phyloP scores from a whole-genome alignment of 2,797 vertebrate genomes.

The Argyrosomus regius region DNA sequence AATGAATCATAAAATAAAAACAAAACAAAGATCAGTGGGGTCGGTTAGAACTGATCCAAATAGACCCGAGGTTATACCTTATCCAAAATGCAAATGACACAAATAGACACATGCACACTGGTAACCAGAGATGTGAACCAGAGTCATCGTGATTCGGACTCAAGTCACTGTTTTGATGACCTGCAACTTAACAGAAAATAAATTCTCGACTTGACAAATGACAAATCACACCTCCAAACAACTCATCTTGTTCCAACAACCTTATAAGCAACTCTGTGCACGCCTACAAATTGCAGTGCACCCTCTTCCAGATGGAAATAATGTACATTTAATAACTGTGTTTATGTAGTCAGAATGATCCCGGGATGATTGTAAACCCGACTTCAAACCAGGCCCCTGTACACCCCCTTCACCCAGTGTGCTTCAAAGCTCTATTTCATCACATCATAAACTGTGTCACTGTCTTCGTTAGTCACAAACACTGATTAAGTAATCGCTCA shows the following conservation, averaged over 20 bases:
- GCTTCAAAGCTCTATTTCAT: neutral
- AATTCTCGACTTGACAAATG: too few relatives aligned
- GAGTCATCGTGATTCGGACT: too few relatives aligned
- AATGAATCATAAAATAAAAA: neutral
- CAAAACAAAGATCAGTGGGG: too few relatives aligned
- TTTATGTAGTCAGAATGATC: neutral
- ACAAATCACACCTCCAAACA: too few relatives aligned
- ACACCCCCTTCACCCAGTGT: neutral
- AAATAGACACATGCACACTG: neutral
- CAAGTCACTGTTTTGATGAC: too few relatives aligned
- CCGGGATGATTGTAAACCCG: neutral
- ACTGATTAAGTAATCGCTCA: conserved; percentile 35
- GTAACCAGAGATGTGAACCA: too few relatives aligned
- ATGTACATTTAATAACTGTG: neutral
- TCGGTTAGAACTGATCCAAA: neutral
- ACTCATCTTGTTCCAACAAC: neutral
- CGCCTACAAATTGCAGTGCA: neutral
- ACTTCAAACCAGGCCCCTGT: too few relatives aligned
- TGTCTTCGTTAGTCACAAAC: neutral
- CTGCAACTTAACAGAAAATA: too few relatives aligned
- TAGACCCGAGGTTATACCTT: neutral
- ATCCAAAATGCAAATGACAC: neutral
- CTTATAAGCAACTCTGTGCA: neutral
- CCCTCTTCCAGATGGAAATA: neutral
- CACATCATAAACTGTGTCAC: conserved; percentile 1